Percentiles rank a stretch among this genome's conserved stretches.
Conservation (phyloP, 2,797 vertebrate species). For the Threskiornis aethiopicus region DNA sequence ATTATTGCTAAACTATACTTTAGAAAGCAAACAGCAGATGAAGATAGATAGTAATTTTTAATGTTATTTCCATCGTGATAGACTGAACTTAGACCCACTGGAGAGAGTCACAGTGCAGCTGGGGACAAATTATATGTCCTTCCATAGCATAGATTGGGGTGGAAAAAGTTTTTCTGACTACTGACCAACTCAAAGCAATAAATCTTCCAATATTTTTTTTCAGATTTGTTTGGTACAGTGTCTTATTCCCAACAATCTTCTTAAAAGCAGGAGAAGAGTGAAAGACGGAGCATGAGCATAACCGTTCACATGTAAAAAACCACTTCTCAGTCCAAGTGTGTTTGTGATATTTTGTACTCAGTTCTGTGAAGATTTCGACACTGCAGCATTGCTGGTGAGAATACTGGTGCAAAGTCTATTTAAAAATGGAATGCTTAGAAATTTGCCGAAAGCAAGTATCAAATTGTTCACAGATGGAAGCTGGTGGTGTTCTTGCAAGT, state of each 20-base stretch:
- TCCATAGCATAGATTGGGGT: background rate
- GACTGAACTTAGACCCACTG: background rate
- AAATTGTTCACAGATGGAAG: slow-evolving; percentile 63
- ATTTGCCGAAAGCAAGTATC: slow-evolving; percentile 38
- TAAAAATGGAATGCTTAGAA: slow-evolving; percentile 43
- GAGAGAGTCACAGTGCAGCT: background rate
- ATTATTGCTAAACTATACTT: background rate
- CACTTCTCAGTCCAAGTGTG: background rate
- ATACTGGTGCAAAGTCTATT: slow-evolving; percentile 29
- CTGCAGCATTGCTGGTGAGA: background rate
- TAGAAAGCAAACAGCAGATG: background rate
- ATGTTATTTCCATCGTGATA: background rate
- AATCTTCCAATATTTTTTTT: background rate
- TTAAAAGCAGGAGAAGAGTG: background rate
- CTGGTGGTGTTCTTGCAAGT: slow-evolving; percentile 27
- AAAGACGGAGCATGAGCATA: background rate
- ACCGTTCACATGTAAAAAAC: background rate
- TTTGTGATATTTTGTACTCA: background rate
- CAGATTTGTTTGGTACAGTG: background rate
- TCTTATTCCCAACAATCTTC: background rate
- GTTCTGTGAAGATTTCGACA: slow-evolving; percentile 26
- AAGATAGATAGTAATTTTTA: background rate
- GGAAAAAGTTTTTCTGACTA: background rate
- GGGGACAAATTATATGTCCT: background rate
- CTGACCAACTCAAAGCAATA: background rate